Evolutionary conservation across 2,113 vertebrate species (phyloP), one percentile per base, ranked within the genome.

Genomic region (Glaucomys volans): DNA sequence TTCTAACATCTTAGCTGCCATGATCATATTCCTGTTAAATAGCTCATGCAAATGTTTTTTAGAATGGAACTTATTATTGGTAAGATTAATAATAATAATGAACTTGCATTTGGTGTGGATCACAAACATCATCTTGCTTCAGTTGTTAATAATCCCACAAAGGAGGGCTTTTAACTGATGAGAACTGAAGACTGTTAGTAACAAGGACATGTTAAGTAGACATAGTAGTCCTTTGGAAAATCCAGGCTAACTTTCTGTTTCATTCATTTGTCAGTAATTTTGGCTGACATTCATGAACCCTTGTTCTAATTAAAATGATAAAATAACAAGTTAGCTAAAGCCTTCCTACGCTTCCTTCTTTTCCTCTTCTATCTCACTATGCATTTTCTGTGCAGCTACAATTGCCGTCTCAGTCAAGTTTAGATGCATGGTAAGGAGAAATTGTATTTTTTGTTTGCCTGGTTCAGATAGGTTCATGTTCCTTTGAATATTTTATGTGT

Each of bases 191-290:
- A 52, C 30, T 71, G 9, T 72, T 24, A 50, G 35, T 69, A 18
- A 20, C 20, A 11, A 75, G 18, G n/a, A 35, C 30, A 22, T 3
- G 0, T n/a, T 72, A 59, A 82, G 30, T 13, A 77, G 32, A 74
- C 37, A 84, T 4, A 52, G 74, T 32, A 47, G 54, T 80, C 20
- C 42, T 77, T 76, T 87, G 44, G 66, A 85, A 95, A 94, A 28
- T 14, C 4, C 76, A 40, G 2, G 5, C 0, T 18, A 92, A 74
- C 0, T 1, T 17, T 82, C 30, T 93, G 44, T 81, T 72, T 85
- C 28, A 69, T 81, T 79, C 6, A 76, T 54, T 91, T 83, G 22
- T 42, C 44, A 85, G 85, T 47, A 72, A 52, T 93, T 95, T 91
- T 86, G 75, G n/a, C 42, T 71, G 54, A 4, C 37, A 77, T 64